These are phyloP conservation scores for Drosophila leonis DNA, from an alignment of 2,888 invertebrate species.

Conservation along the genomic window DNA sequence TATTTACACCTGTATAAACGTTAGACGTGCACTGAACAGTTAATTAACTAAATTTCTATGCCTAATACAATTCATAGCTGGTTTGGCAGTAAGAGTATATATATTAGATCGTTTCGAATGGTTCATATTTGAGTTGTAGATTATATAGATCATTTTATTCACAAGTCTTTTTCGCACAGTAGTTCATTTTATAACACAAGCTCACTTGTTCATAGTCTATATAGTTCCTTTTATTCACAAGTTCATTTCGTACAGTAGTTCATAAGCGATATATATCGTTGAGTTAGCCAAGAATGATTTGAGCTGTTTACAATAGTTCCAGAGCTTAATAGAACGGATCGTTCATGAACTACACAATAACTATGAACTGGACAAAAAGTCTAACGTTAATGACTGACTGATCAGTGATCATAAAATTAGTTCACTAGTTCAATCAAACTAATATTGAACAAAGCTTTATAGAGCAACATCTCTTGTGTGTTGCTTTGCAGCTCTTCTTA, in stretches of 20 bases:
- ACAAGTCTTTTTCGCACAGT: background rate
- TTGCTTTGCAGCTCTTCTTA: background rate
- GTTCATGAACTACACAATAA: too few relatives aligned
- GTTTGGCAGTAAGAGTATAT: background rate
- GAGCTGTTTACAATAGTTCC: background rate
- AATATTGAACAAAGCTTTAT: too few relatives aligned
- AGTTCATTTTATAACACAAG: too few relatives aligned
- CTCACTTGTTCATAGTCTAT: too few relatives aligned
- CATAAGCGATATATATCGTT: too few relatives aligned
- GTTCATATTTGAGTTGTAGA: background rate
- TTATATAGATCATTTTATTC: background rate
- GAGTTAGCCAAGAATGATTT: too few relatives aligned
- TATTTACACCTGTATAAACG: background rate
- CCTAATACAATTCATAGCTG: background rate
- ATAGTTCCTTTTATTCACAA: too few relatives aligned
- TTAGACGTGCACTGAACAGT: background rate
- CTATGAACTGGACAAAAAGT: too few relatives aligned
- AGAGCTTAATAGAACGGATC: background rate
- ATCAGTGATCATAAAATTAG: too few relatives aligned
- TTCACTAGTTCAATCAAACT: too few relatives aligned
- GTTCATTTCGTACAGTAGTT: too few relatives aligned
- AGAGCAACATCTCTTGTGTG: background rate
- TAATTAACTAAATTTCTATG: background rate
- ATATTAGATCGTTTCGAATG: background rate
- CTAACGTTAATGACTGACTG: too few relatives aligned